Base-by-base conservation (phyloP, 2,113 vertebrate genomes). In the Helogale parvula region DNA sequence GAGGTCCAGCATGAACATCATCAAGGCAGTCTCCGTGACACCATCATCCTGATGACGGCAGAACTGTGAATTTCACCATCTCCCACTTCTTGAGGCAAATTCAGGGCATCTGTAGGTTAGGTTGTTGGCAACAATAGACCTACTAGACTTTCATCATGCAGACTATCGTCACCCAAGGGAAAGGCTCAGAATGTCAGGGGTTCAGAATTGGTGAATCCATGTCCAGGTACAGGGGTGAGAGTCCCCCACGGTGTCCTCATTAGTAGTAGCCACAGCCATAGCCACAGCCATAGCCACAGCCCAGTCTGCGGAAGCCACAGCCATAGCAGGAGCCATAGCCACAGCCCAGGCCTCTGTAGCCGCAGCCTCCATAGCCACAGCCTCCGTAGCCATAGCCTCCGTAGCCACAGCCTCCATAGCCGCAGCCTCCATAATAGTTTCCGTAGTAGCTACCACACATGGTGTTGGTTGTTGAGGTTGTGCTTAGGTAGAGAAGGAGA, bases 261-360 rank as follows among this genome's bases (percentile, higher is more conserved):
- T 84, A 96, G 35, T 60, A 91, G 23, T 57, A 95, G 65, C 85
- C 93, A 94, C 27, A 95, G 31, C 94, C 83, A 79, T 23, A 96
- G 33, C 80, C 84, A 94, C 27, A 95, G 31, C 94, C 83, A 79
- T 23, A 96, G 60, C 96, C 89, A 17, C 8, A 96, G 1, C 94
- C 69, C 16, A 54, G 52, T 54, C 52, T 60, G 27, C 38, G 25
- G 33, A 7, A 93, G 23, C 92, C 72, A 77, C 21, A 72, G 15
- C 54, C 68, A 23, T 7, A 95, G 52, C 52, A 60, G 57, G 57
- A 77, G 29, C n/a, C 82, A 21, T 6, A 96, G 66, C 83, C 41
- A 25, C 23, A 96, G 16, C 93, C 25, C 21, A 96, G 69, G 47
- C 95, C 77, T 5, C 63, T 31, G 35, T 50, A 96, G 41, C 88